These are phyloP conservation scores for Poecile atricapillus DNA, from an alignment of 2,113 vertebrate genomes.

Conservation along the genomic window DNA sequence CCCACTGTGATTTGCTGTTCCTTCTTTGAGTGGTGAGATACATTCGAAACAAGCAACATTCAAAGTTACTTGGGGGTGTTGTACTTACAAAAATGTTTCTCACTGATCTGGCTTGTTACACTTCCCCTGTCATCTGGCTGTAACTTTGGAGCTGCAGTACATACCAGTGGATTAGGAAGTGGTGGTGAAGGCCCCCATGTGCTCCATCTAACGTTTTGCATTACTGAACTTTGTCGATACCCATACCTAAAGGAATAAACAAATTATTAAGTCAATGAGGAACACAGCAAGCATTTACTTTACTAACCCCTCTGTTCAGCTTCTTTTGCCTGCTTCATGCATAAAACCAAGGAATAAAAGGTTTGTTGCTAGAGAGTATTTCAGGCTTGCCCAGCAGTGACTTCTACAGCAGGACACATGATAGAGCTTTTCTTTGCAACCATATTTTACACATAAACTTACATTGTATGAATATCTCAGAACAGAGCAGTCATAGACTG, in stretches of 20 bases:
- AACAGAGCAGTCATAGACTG: not conserved
- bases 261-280: not conserved
- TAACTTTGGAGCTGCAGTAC: not conserved
- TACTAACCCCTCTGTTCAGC: not conserved
- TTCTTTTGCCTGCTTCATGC: not conserved
- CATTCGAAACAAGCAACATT: not conserved
- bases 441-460: rapidly evolving
- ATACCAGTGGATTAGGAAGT: rapidly evolving
- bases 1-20: not conserved
- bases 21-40: not conserved
- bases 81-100: not conserved
- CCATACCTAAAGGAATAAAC: not conserved
- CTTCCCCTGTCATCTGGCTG: not conserved
- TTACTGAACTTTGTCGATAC: not conserved
- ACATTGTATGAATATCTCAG: not conserved
- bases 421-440: not conserved
- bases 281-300: not conserved
- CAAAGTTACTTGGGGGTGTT: not conserved
- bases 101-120: not conserved
- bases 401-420: not conserved
- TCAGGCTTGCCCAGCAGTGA: not conserved
- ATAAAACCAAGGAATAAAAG: not conserved
- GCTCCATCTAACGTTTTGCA: not conserved
- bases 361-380: not conserved
- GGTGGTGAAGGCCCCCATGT: not conserved